Evolutionary conservation across 2,797 vertebrate species (phyloP).

Genomic region (Poeciliopsis paucimaculata): DNA sequence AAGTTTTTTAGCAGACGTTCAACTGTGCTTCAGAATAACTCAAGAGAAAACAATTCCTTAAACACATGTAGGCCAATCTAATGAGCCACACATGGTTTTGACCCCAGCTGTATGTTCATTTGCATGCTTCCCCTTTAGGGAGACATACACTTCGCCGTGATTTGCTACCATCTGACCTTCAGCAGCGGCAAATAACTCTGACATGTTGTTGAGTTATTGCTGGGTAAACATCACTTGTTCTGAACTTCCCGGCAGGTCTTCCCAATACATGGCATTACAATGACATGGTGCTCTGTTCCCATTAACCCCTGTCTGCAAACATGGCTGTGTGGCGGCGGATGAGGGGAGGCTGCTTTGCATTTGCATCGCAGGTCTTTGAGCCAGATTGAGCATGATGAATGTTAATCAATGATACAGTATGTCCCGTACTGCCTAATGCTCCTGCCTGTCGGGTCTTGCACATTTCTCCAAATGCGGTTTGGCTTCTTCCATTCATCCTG

Average conservation of each 20-base stretch:
- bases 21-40: neutral
- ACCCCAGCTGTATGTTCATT: conserved; percentile 26
- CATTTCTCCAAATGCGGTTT: conserved; percentile 65
- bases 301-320: conserved; percentile 77
- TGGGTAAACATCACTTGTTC: conserved; percentile 63
- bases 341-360: conserved; percentile 60
- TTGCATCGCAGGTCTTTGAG: conserved; percentile 62
- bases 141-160: conserved; percentile 13
- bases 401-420: conserved; percentile 78
- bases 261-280: conserved; percentile 58
- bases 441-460: conserved; percentile 58
- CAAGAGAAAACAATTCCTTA: neutral
- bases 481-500: conserved; percentile 57
- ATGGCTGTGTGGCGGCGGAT: conserved; percentile 37
- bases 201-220: conserved; percentile 56
- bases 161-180: conserved; percentile 39
- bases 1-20: neutral
- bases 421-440: conserved; percentile 72
- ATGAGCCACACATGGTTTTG: conserved; percentile 2
- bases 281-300: conserved; percentile 62
- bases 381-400: conserved; percentile 80
- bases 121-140: conserved; percentile 18
- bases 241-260: conserved; percentile 67
- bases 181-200: conserved; percentile 30
- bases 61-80: neutral